These are phyloP conservation scores for Molossus alvarezi DNA, from an alignment of 2,797 vertebrate genomes.

Conservation along the genomic window DNA sequence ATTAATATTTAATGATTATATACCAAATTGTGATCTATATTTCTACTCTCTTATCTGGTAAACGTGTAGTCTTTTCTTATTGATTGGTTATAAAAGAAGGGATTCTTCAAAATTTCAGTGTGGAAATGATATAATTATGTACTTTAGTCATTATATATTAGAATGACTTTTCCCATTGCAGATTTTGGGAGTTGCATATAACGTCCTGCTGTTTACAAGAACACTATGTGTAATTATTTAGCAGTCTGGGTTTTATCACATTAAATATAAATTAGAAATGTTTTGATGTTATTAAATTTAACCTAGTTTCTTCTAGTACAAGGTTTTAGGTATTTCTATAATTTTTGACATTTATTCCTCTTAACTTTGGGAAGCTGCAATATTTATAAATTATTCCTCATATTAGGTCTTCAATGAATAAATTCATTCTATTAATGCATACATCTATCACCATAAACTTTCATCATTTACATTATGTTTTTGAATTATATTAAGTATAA, in stretches of 20 bases:
- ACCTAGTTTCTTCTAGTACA: not conserved
- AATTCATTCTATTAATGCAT: not conserved
- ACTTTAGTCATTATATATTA: not conserved
- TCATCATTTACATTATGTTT: not conserved
- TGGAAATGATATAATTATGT: not conserved
- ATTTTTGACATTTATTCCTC: not conserved
- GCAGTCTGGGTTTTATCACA: not conserved
- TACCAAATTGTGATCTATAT: not conserved
- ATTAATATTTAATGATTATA: not conserved
- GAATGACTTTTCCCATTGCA: not conserved
- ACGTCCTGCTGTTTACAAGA: not conserved
- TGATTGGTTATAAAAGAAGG: not conserved
- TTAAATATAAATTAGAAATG: not conserved
- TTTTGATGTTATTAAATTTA: conserved; percentile 3
- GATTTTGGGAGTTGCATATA: not conserved
- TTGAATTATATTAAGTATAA: conserved; percentile 19
- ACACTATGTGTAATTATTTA: not conserved
- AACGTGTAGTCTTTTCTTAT: not conserved
- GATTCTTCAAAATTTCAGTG: not conserved
- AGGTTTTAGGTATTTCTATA: conserved; percentile 9
- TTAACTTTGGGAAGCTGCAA: not conserved
- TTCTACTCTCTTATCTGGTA: not conserved
- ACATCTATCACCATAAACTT: not conserved
- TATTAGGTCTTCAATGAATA: not conserved
- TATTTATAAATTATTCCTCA: not conserved